Evolutionary conservation across 2,888 invertebrate species (phyloP), one percentile per base, ranked within the genome.

Genomic region (Cristatella mucedo): DNA sequence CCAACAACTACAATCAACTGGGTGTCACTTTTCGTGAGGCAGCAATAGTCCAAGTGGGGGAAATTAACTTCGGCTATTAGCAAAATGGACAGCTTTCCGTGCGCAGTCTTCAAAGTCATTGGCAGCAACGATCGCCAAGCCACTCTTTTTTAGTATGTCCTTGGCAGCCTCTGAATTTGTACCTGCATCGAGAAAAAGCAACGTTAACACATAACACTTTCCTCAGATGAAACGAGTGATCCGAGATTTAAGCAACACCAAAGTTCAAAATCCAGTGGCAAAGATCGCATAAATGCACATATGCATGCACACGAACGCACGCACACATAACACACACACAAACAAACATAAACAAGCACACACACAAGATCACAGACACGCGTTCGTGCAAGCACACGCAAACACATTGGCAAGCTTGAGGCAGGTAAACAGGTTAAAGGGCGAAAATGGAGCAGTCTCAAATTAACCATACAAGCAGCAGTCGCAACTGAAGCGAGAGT

Each of bases 81-180:
- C 93, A 40, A 76, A 76, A 74, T 57, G 32, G 55, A 93, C 89
- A 34, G 82, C 89, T 59, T 81, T 79, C 59, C 74, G 74, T 0
- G 97, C 95, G 11, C 93, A 97, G 59, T 87, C 84, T 52, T 91
- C 93, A 43, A 95, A 75, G 66, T 86, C 76, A 45, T 71, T 71
- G 5, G 91, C 86, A 21, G 82, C 78, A 41, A 76, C 72, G 47
- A 97, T 79, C 18, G 80, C 75, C 37, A 95, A 70, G 4, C 81
- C 81, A 31, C 89, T 91, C 38, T 82, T 75, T 44, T 75, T 70
- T 15, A 97, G 73, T 48, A 93, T 76, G 55, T 75, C 73, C 54
- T 78, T 80, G 0, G 93, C 97, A 55, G 77, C 76, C 1, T 66
- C 68, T 0, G 87, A 82, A 68, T 93, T 93, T 15, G 87, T 93